Conservation (phyloP, 1,140 invertebrate genomes). For the Aleiodes sp. region DNA sequence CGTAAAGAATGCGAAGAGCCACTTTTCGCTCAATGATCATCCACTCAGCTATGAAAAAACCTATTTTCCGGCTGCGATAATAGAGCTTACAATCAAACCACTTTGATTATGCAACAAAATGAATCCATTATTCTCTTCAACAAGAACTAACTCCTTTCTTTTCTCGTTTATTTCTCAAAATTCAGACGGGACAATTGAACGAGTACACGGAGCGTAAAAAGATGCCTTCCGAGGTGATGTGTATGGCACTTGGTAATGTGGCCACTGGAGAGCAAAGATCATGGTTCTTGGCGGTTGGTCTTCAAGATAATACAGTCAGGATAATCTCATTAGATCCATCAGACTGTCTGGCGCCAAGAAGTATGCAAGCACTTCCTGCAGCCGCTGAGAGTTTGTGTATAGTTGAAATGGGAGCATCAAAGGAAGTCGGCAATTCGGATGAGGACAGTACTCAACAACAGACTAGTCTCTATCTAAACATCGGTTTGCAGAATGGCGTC, state of each 20-base stretch:
- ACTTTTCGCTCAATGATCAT: slow-evolving; percentile 25
- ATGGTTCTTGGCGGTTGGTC: slow-evolving; percentile 95
- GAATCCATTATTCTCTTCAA: slow-evolving; percentile 11
- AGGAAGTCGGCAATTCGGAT: slow-evolving; percentile 70
- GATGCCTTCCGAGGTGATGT: slow-evolving; percentile 96
- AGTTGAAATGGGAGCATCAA: slow-evolving; percentile 80
- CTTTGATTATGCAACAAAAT: neutral
- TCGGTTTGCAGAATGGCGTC: slow-evolving; percentile 96
- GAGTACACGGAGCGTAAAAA: slow-evolving; percentile 98
- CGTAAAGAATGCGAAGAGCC: slow-evolving; percentile 55
- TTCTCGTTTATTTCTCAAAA: slow-evolving; percentile 40
- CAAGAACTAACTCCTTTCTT: neutral
- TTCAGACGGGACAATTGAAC: slow-evolving; percentile 94
- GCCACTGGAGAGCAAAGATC: slow-evolving; percentile 94
- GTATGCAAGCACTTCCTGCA: slow-evolving; percentile 97
- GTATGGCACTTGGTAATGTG: slow-evolving; percentile 97
- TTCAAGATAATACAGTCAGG: slow-evolving; percentile 96
- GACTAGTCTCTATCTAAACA: slow-evolving; percentile 93
- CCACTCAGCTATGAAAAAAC: neutral
- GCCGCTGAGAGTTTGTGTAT: slow-evolving; percentile 96
- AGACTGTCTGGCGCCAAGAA: slow-evolving; percentile 91
- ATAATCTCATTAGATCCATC: slow-evolving; percentile 97
- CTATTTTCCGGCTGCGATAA: neutral
- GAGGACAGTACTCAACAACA: slow-evolving; percentile 67
- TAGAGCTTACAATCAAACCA: slow-evolving; percentile 13